A percentile compares a stretch with the other conserved stretches of the same genome.
Evolutionary conservation across 2,113 vertebrate genomes (phyloP).

Genomic region (Pituophis catenifer): DNA sequence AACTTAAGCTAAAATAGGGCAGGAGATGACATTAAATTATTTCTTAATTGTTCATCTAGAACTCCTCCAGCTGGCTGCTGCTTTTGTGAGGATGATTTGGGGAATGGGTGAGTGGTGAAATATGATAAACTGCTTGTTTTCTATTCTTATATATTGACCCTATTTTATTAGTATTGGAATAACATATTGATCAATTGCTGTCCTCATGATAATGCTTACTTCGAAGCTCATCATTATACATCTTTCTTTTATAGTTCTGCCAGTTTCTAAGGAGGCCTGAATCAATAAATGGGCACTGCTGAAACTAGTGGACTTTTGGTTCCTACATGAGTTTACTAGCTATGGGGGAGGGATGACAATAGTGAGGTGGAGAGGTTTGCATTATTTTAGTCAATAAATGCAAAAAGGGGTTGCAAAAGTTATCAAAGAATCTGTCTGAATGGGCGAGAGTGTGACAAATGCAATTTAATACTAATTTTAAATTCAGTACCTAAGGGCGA

Average conservation of each 20-base stretch:
- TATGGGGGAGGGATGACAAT: neutral
- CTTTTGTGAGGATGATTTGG: neutral
- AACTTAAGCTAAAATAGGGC: neutral
- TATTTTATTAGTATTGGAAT: conserved; percentile 15
- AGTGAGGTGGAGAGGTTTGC: neutral
- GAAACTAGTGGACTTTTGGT: neutral
- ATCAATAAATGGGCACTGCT: neutral
- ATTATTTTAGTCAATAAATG: neutral
- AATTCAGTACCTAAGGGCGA: neutral
- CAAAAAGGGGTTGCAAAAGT: neutral
- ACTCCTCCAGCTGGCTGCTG: neutral
- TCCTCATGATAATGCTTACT: neutral
- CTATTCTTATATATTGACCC: conserved; percentile 22
- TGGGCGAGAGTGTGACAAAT: neutral
- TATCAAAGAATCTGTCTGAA: neutral
- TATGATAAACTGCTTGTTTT: conserved; percentile 34
- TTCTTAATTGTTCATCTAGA: neutral
- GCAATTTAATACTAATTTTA: neutral
- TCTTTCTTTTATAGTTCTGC: neutral
- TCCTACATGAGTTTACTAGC: neutral
- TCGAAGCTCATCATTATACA: conserved; percentile 8
- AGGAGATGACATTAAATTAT: neutral
- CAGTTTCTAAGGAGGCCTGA: conserved; percentile 2
- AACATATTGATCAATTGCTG: conserved; percentile 47
- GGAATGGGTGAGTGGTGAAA: conserved; percentile 2